Conservation (phyloP, 2,888 invertebrate genomes). For the Elmis aenea region DNA sequence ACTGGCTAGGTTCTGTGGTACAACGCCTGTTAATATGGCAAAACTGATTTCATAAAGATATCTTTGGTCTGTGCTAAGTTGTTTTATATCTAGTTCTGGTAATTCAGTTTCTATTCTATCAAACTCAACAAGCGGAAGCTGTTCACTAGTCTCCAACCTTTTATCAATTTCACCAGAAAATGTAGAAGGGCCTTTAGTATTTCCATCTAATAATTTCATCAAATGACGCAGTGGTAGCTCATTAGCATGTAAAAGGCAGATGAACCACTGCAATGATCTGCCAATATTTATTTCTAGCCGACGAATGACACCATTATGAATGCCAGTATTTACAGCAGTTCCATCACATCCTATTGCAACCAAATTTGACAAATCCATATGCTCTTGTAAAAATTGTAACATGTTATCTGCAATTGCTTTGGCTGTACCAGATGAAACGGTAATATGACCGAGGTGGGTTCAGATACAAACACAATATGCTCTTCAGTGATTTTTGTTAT, state of each 20-base stretch:
- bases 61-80: conserved; percentile 23
- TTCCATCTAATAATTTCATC: conserved; percentile 17
- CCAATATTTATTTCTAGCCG: conserved; percentile 16
- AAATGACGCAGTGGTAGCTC: conserved; percentile 23
- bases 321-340: conserved; percentile 23
- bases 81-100: conserved; percentile 1
- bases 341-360: conserved; percentile 20
- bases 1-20: conserved; percentile 10
- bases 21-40: conserved; percentile 13
- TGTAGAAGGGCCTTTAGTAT: conserved; percentile 22
- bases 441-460: too few relatives aligned
- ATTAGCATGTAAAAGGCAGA: conserved; percentile 23
- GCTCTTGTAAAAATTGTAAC: too few relatives aligned
- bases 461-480: too few relatives aligned
- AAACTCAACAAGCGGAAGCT: conserved; percentile 8
- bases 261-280: conserved; percentile 22
- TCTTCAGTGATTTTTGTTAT: too few relatives aligned
- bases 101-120: conserved; percentile 1
- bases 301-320: conserved; percentile 19
- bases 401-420: too few relatives aligned
- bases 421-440: too few relatives aligned
- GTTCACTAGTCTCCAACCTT: conserved; percentile 17
- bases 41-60: conserved; percentile 14
- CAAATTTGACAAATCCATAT: too few relatives aligned
- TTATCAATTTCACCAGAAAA: conserved; percentile 27